Base-by-base conservation (phyloP, 2,113 vertebrate species). In the Shinisaurus crocodilurus region DNA sequence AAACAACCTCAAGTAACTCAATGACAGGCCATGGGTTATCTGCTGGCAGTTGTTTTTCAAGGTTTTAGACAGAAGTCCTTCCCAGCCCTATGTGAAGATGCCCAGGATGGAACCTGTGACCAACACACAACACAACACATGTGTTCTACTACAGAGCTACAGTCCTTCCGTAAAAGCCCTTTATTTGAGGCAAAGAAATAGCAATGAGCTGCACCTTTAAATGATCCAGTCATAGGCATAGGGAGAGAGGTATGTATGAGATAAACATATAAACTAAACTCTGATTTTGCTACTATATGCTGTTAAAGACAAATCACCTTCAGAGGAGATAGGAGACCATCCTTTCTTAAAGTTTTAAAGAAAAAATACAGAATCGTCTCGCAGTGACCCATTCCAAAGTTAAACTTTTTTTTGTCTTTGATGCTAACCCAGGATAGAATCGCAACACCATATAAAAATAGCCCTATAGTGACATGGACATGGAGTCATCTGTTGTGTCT, bases 231-330 rank as follows among this genome's bases (percentile, higher is more conserved):
- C 81, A 82, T 40, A 63, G n/a, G n/a, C n/a, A 48, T 16, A 32
- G 18, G 6, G 4, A 37, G 27, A 40, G 6, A 86, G 18, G 40
- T 20, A 74, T 13, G 34, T 50, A 54, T 57, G 25, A 37, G 20
- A 82, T 72, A 37, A 65, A 85, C 72, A 8, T 54, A 83, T 85
- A 34, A 82, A 89, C 48, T 34, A 40, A 25, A 23, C 63, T 45
- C 18, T 87, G 82, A 74, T 69, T 5, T 92, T 94, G 88, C 82
- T 84, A 83, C 57, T 40, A 88, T 86, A 92, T 90, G 84, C 90
- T 45, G 9, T 93, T 87, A 45, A 88, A 60, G 76, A 72, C 45
- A 37, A 10, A 0, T 0, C 60, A 60, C 3, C 3, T 77, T 65
- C 87, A 72, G 13, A 77, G 80, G 88, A 90, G 86, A 76, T 23